A percentile compares a stretch with the other conserved stretches of the same genome.
phyloP scores from a whole-genome alignment of 2,888 invertebrate species.

The Helleia helle region DNA sequence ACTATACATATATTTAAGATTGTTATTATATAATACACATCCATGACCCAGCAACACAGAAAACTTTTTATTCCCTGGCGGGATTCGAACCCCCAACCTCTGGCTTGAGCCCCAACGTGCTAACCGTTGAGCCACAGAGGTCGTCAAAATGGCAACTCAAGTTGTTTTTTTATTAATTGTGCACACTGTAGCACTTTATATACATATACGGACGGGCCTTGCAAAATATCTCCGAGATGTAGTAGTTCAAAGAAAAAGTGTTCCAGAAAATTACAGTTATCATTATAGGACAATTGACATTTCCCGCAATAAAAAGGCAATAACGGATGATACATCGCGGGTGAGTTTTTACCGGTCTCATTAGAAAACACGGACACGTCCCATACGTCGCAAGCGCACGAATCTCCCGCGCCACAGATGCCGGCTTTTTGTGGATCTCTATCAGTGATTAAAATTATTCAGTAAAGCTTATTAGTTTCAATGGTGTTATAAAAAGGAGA shows the following conservation, averaged over 20 bases:
- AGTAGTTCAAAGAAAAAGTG: slow-evolving; percentile 20
- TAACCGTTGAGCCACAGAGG: too few relatives aligned
- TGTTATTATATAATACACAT: too few relatives aligned
- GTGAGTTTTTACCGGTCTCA: slow-evolving; percentile 52
- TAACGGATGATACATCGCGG: slow-evolving; percentile 19
- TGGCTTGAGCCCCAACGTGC: too few relatives aligned
- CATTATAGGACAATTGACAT: slow-evolving; percentile 20
- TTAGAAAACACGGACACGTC: slow-evolving; percentile 43
- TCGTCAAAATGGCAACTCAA: too few relatives aligned
- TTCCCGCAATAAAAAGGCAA: slow-evolving; percentile 18
- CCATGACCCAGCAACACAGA: too few relatives aligned
- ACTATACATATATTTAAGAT: too few relatives aligned
- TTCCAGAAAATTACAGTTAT: slow-evolving; percentile 20
- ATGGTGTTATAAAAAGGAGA: too few relatives aligned
- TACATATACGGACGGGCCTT: too few relatives aligned
- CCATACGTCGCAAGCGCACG: slow-evolving; percentile 41
- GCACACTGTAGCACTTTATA: too few relatives aligned
- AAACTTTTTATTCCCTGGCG: too few relatives aligned
- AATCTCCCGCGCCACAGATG: slow-evolving; percentile 37
- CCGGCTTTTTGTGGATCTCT: slow-evolving; percentile 60
- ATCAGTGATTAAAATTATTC: slow-evolving; percentile 27
- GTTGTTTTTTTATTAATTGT: too few relatives aligned
- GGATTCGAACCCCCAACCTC: too few relatives aligned
- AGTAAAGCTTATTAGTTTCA: neutral
- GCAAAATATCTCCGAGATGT: slow-evolving; percentile 7